phyloP scores from a whole-genome alignment of 1,140 invertebrate species.

The Grapholita molesta region DNA sequence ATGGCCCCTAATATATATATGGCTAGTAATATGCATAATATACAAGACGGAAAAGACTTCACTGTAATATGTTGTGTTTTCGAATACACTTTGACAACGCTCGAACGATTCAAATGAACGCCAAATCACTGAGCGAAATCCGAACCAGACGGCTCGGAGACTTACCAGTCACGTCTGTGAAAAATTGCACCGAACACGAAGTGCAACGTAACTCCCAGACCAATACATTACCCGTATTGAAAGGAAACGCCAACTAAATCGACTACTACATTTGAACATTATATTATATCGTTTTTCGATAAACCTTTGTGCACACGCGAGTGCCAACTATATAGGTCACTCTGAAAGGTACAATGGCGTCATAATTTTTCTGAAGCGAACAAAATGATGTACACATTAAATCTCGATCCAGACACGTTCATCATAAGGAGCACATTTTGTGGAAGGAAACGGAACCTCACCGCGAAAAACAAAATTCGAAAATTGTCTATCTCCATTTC shows the following conservation, averaged over 20 bases:
- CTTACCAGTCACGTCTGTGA: background rate
- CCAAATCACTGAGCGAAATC: background rate
- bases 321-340: conserved; percentile 6
- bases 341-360: background rate
- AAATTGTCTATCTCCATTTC: too few relatives aligned
- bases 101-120: background rate
- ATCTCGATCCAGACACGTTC: background rate
- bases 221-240: background rate
- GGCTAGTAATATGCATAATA: too few relatives aligned
- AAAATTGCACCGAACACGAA: background rate
- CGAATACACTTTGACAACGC: background rate
- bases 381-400: background rate
- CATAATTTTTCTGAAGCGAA: background rate
- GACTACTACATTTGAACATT: background rate
- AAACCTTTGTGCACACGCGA: background rate
- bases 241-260: background rate
- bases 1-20: too few relatives aligned
- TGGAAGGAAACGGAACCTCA: background rate
- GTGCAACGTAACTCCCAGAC: background rate
- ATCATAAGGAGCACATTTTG: background rate
- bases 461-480: too few relatives aligned
- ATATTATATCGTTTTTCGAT: conserved; percentile 6
- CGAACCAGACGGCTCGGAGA: background rate
- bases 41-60: background rate
- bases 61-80: background rate